Percentiles rank a stretch among this genome's conserved stretches.
These are phyloP conservation scores for Cremastinae sp. DNA, from an alignment of 2,888 invertebrate genomes.

Conservation along the genomic window DNA sequence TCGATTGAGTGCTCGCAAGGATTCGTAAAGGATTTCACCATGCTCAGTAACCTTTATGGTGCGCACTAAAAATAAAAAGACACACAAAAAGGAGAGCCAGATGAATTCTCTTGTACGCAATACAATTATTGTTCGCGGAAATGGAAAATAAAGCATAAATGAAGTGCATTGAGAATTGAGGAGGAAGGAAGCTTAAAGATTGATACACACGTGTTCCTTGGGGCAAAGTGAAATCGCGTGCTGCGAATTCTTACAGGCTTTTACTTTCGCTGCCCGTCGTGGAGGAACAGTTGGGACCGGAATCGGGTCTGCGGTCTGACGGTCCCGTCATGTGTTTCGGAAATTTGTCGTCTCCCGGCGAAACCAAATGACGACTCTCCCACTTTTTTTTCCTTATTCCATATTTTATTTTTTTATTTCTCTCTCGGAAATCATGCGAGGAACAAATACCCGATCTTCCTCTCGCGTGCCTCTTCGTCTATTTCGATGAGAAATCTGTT, in stretches of 20 bases:
- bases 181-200: constrained; percentile 44
- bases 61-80: constrained; percentile 11
- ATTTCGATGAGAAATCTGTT: constrained; percentile 66
- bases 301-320: constrained; percentile 72
- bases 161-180: not conserved
- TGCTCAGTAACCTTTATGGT: constrained; percentile 56
- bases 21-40: constrained; percentile 59
- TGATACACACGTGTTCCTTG: constrained; percentile 28
- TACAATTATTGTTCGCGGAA: not conserved
- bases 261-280: constrained; percentile 28
- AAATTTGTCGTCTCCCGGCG: constrained; percentile 61
- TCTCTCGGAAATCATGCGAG: not conserved
- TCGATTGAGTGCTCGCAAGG: constrained; percentile 40
- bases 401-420: too few relatives aligned
- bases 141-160: constrained; percentile 12
- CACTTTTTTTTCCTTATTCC: constrained; percentile 17
- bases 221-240: constrained; percentile 56
- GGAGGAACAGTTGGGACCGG: constrained; percentile 70
- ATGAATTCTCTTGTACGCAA: constrained; percentile 11
- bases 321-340: constrained; percentile 74
- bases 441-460: not conserved
- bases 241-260: constrained; percentile 54
- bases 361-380: constrained; percentile 15
- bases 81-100: constrained; percentile 16
- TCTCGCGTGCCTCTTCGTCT: constrained; percentile 49